A percentile compares a stretch with the other conserved stretches of the same genome.
Evolutionary conservation across 2,888 invertebrate genomes (phyloP).

Genomic region (Monoplex corrugatus): DNA sequence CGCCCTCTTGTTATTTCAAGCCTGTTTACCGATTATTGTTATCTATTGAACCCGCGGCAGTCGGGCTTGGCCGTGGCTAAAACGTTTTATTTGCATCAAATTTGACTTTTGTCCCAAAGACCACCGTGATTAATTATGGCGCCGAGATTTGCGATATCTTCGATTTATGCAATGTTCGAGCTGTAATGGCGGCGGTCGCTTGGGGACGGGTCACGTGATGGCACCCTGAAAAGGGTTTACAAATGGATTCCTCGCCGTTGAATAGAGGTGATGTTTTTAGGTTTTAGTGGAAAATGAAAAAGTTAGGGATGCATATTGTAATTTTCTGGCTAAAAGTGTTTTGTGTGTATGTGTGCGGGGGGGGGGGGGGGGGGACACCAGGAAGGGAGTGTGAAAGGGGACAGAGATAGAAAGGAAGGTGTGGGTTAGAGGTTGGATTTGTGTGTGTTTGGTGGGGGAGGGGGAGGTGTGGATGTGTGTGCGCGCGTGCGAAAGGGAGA

Average conservation of each 20-base stretch:
- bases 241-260: constrained; percentile 28
- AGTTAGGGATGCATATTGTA: constrained; percentile 1
- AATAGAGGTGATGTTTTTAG: neutral
- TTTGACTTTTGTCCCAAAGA: constrained; percentile 27
- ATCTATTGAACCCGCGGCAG: constrained; percentile 27
- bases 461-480: neutral
- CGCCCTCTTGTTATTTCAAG: constrained; percentile 31
- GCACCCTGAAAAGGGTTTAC: neutral
- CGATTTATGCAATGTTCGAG: constrained; percentile 23
- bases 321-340: neutral
- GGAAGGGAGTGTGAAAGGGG: neutral
- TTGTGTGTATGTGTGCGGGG: neutral
- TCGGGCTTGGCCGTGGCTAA: neutral
- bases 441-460: too few relatives aligned
- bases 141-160: constrained; percentile 34
- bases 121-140: constrained; percentile 22
- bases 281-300: neutral
- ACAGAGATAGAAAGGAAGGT: neutral
- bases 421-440: too few relatives aligned
- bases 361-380: neutral
- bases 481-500: too few relatives aligned
- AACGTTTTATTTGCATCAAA: constrained; percentile 33
- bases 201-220: neutral
- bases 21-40: constrained; percentile 31
- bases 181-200: neutral